A percentile compares a stretch with the other conserved stretches of the same genome.
Evolutionary conservation across 2,113 vertebrate genomes (phyloP).

Genomic region (Nothocercus nigrocapillus): DNA sequence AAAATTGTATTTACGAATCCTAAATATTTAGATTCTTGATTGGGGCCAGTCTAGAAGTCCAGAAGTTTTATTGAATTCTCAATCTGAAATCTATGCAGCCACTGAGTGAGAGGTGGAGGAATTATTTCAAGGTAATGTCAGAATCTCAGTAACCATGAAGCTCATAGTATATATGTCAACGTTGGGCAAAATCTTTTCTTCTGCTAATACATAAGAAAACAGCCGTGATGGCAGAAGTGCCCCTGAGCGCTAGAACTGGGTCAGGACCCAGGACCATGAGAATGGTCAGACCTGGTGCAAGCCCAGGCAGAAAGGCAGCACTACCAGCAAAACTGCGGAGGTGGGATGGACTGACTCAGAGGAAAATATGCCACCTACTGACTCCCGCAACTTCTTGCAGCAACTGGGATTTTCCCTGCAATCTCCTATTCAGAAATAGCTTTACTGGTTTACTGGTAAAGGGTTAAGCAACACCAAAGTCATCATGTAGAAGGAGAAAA

Average conservation of each 20-base stretch:
- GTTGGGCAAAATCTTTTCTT: constrained; percentile 6
- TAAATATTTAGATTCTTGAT: not conserved
- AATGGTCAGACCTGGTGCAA: not conserved
- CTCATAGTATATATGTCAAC: not conserved
- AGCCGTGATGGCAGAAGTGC: not conserved
- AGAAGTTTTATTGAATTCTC: not conserved
- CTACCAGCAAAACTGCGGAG: not conserved
- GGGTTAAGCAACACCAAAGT: not conserved
- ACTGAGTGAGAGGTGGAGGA: not conserved
- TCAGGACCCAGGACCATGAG: not conserved
- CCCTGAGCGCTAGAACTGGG: accelerated
- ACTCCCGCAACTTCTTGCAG: not conserved
- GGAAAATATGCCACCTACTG: not conserved
- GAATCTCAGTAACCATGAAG: not conserved
- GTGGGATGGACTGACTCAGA: not conserved
- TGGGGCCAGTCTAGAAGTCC: not conserved
- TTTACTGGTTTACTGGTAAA: not conserved
- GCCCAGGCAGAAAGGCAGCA: accelerated
- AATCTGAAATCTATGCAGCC: not conserved
- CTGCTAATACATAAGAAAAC: not conserved
- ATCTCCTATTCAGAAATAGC: not conserved
- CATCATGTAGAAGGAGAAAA: not conserved
- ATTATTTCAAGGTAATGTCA: not conserved
- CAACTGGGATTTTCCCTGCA: not conserved
- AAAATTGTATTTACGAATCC: not conserved